A percentile compares a stretch with the other conserved stretches of the same genome.
Evolutionary conservation across 2,797 vertebrate genomes (phyloP).

Genomic region (Myripristis murdjan): DNA sequence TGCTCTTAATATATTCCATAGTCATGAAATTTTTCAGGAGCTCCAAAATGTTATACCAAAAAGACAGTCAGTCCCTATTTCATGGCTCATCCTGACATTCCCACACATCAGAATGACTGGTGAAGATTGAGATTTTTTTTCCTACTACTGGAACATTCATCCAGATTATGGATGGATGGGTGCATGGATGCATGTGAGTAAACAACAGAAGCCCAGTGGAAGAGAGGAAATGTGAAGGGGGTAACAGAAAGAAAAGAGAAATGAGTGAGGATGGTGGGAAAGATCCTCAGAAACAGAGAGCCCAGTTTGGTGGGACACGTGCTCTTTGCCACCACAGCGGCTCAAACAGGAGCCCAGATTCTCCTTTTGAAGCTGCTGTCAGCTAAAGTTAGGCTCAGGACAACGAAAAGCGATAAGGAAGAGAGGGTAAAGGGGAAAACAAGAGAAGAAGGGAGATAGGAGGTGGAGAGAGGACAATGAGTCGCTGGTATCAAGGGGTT

Average conservation of each 20-base stretch:
- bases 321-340: slow-evolving; percentile 47
- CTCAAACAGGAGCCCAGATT: slow-evolving; percentile 44
- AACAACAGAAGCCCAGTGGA: background rate
- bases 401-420: slow-evolving; percentile 56
- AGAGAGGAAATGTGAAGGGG: background rate
- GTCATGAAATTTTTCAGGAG: background rate
- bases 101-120: slow-evolving; percentile 16
- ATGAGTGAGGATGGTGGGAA: background rate
- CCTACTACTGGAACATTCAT: slow-evolving; percentile 13
- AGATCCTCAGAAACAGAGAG: slow-evolving; percentile 6
- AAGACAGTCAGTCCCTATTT: no score
- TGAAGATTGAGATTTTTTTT: background rate
- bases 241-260: background rate
- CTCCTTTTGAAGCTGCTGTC: slow-evolving; percentile 67
- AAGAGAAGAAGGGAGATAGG: slow-evolving; percentile 8
- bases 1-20: background rate
- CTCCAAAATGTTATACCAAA: background rate
- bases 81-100: slow-evolving; percentile 6
- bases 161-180: slow-evolving; percentile 32
- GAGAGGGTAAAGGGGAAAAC: slow-evolving; percentile 15
- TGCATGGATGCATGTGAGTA: background rate
- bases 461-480: slow-evolving; percentile 7
- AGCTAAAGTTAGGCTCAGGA: slow-evolving; percentile 59
- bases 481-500: slow-evolving; percentile 1
- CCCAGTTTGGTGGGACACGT: slow-evolving; percentile 11